Percentiles rank a stretch among this genome's conserved stretches.
These are phyloP conservation scores for Aporrectodea caliginosa DNA, from an alignment of 1,140 invertebrate genomes.

Conservation along the genomic window DNA sequence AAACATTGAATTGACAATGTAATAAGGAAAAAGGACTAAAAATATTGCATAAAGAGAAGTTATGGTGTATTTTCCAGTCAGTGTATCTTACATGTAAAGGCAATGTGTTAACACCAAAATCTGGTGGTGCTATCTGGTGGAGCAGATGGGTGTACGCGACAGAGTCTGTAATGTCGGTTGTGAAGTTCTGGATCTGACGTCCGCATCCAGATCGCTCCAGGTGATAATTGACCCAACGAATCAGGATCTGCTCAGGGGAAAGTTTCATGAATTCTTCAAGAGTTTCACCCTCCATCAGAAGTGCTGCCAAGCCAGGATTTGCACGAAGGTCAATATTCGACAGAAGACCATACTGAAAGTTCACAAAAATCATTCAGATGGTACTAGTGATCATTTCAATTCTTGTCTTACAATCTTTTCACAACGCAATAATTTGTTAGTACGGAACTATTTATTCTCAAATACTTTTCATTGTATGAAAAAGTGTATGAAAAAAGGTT, in stretches of 20 bases:
- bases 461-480: too few relatives aligned
- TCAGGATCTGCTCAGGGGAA: slow-evolving; percentile 94
- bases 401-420: too few relatives aligned
- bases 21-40: too few relatives aligned
- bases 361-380: too few relatives aligned
- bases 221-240: slow-evolving; percentile 99
- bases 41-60: too few relatives aligned
- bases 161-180: slow-evolving; percentile 86
- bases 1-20: too few relatives aligned
- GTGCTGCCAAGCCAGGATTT: slow-evolving; percentile 86
- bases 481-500: too few relatives aligned
- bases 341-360: slow-evolving; percentile 80
- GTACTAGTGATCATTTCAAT: too few relatives aligned
- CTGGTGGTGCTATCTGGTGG: slow-evolving; percentile 87
- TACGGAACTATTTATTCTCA: too few relatives aligned
- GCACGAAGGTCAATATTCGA: slow-evolving; percentile 96
- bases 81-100: slow-evolving; percentile 9
- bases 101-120: slow-evolving; percentile 68
- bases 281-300: slow-evolving; percentile 79
- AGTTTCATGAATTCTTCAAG: slow-evolving; percentile 91
- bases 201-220: slow-evolving; percentile 57
- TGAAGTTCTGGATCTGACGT: slow-evolving; percentile 80
- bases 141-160: slow-evolving; percentile 91
- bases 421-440: too few relatives aligned
- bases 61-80: slow-evolving; percentile 18